Evolutionary conservation across 35 echinoderm and acorn worm genomes (phyloP), one percentile per base, ranked within the genome.

Genomic region (Apostichopus japonicus): DNA sequence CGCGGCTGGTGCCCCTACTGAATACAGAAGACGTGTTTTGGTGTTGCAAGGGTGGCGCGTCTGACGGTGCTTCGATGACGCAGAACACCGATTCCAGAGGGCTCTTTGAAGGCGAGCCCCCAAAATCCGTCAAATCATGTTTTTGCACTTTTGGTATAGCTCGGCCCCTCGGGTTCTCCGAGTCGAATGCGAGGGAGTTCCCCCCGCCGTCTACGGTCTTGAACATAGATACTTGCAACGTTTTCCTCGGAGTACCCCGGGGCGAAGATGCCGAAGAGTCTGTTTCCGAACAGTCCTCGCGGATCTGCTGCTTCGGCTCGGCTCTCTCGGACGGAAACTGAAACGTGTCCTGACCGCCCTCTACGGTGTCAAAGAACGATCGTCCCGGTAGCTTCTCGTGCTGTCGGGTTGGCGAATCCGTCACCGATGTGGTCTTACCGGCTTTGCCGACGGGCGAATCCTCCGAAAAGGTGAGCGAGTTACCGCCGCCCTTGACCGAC

Each of bases 181-280:
- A 96, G 57, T 94, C 95, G 79, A 97, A 95, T 11, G 90, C 86
- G 14, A 97, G 88, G 4, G 96, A 97, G 71, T 97, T 97, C 8
- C 96, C 96, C 23, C 96, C 96, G 0, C 96, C 96, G 1, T 97
- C 96, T 8, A 97, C 96, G 15, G 93, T 70, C 4, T 65, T 72
- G 24, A 97, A 97, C 93, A 94, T 92, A 14, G 95, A 94, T 24
- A 24, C 93, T 24, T 90, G 67, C 8, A 73, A 53, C 10, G 56
- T 86, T 52, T 87, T 93, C 15, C 79, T 5, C 2, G 72, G 83
- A 1, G 70, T 78, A 24, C 84, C 82, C 17, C 87, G 56, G 6
- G 95, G 95, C 0, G 95, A 96, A 44, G 78, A 56, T 21, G 78
- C 55, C 6, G 22, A 61, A 53, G 59, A 88, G 9, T 93, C 95